Evolutionary conservation across 2,888 invertebrate species (phyloP), one percentile per base, ranked within the genome.

Genomic region (Ectobius pallidus): DNA sequence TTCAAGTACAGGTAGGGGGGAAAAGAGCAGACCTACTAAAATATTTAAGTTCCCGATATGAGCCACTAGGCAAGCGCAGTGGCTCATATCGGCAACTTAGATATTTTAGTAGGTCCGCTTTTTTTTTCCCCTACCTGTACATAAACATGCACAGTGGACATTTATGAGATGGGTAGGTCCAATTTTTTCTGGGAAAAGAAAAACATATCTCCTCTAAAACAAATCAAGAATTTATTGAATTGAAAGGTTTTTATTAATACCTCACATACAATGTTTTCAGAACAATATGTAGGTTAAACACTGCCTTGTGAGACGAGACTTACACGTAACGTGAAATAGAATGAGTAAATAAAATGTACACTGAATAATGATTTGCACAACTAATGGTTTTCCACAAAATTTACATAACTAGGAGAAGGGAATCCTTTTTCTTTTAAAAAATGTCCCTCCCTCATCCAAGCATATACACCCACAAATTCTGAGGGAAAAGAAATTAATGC

Each of bases 211-310:
- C 27, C 27, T 58, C 58, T 58, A 32, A 32, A 32, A 58, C 58
- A 58, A 58, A 4, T 32, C 3, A 58, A 65, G 27, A 27, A 27
- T 30, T 44, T 27, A 65, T 49, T 62, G 46, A 63, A 71, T 69
- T 74, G 68, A 58, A 70, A 72, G 72, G 72, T 70, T 75, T 75
- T 65, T 44, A 73, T 75, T 75, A 73, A 39, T 71, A 75, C 75
- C 73, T 73, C 68, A 75, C 75, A 75, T 75, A 75, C 75, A 75
- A 75, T 71, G 72, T 72, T 73, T 72, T 71, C 63, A 75, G 75
- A 75, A 75, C 75, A 75, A 73, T 73, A 75, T 73, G 74, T 62
- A 72, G 67, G 61, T 71, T 71, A 72, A 72, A 67, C 72, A 72
- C 58, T 72, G 69, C 65, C 69, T 32, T 44, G 25, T 34, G 49